phyloP scores from a whole-genome alignment of 2,797 vertebrate species.

The Sebastes cheni region DNA sequence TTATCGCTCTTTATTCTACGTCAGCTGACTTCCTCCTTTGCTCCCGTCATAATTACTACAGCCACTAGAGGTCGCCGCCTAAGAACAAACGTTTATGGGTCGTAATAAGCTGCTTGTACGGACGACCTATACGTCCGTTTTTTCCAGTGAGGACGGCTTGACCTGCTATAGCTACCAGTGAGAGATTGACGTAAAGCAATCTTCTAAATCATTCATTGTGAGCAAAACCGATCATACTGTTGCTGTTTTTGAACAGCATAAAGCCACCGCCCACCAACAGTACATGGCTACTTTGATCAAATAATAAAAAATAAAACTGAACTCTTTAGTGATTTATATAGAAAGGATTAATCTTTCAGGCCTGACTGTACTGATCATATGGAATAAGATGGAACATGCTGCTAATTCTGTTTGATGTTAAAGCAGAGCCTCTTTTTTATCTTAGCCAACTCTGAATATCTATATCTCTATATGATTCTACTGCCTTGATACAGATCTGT shows the following conservation, averaged over 20 bases:
- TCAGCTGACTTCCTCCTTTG: too few species aligned
- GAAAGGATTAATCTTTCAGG: not conserved
- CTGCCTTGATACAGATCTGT: not conserved
- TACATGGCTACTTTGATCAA: not conserved
- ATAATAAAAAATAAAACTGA: not conserved
- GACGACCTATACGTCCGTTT: too few species aligned
- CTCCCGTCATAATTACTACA: too few species aligned
- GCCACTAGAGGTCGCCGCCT: too few species aligned
- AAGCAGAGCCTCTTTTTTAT: not conserved
- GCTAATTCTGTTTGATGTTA: conserved; percentile 14
- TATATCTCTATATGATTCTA: not conserved
- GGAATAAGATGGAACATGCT: not conserved
- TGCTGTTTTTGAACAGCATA: not conserved
- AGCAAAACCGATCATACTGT: too few species aligned
- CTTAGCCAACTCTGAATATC: not conserved
- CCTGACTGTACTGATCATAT: not conserved
- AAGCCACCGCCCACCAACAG: not conserved
- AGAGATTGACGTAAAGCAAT: not conserved
- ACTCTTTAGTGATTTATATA: not conserved
- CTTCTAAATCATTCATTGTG: not conserved
- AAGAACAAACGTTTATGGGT: too few species aligned
- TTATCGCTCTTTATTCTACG: too few species aligned
- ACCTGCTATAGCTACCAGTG: not conserved
- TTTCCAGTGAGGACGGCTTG: too few species aligned
- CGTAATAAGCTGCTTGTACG: too few species aligned